Evolutionary conservation across 1,140 invertebrate genomes (phyloP).

Genomic region (Panagrolaimus sp.): DNA sequence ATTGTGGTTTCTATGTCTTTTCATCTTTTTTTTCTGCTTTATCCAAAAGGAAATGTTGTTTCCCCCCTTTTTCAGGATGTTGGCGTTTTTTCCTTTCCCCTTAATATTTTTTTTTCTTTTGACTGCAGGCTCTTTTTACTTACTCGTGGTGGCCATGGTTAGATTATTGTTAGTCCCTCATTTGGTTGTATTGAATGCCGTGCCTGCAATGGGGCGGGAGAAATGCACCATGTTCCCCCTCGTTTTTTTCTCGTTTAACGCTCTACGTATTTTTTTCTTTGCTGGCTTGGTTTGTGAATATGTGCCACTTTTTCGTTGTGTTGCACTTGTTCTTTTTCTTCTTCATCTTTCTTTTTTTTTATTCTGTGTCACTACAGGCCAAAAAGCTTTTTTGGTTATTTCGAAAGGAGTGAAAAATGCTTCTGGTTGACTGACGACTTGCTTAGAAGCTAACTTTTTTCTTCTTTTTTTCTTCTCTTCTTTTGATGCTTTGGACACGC

Average conservation of each 20-base stretch:
- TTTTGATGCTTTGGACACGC: no score
- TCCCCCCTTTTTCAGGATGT: slow-evolving; percentile 2
- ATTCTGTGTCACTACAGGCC: neutral
- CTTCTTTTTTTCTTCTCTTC: neutral
- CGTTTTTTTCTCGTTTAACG: slow-evolving; percentile 14
- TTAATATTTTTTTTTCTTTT: slow-evolving; percentile 11
- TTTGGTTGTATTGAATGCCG: slow-evolving; percentile 10
- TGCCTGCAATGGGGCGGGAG: slow-evolving; percentile 3
- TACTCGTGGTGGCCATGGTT: slow-evolving; percentile 1
- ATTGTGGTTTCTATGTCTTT: slow-evolving; percentile 3
- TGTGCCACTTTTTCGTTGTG: slow-evolving; percentile 13
- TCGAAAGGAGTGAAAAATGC: neutral
- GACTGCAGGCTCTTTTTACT: slow-evolving; percentile 2
- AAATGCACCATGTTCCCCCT: slow-evolving; percentile 1
- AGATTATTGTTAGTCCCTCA: slow-evolving; percentile 7
- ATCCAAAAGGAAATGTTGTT: slow-evolving; percentile 4
- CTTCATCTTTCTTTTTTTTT: neutral
- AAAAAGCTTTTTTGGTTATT: no score
- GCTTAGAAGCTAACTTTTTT: slow-evolving; percentile 8
- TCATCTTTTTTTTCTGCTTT: neutral
- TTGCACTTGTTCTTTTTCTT: neutral
- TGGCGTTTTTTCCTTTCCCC: neutral
- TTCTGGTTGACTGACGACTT: slow-evolving; percentile 6
- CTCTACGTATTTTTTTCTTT: slow-evolving; percentile 16
- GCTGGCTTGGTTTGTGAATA: neutral